phyloP scores from a whole-genome alignment of 2,888 invertebrate genomes.

The Lepidonotus clava region DNA sequence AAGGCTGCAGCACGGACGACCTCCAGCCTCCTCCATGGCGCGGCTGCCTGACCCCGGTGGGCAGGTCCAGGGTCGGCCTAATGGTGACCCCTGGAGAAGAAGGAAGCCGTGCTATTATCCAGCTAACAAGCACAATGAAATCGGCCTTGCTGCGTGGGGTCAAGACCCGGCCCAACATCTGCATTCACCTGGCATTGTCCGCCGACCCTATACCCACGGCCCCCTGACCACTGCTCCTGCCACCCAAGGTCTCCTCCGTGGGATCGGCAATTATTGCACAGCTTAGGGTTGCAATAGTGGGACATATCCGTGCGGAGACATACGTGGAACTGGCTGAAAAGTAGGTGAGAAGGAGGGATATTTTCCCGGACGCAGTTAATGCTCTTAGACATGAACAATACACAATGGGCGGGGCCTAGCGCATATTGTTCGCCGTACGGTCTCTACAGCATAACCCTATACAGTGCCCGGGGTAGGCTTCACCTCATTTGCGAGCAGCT shows the following conservation, averaged over 20 bases:
- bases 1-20: neutral
- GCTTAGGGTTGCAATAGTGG: neutral
- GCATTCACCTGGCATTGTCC: neutral
- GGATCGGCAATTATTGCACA: neutral
- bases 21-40: neutral
- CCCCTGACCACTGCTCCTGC: neutral
- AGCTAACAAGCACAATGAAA: slow-evolving; percentile 11
- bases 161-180: neutral
- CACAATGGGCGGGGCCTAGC: too few species aligned
- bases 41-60: neutral
- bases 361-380: too few species aligned
- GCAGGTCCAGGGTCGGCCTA: neutral
- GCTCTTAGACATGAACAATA: too few species aligned
- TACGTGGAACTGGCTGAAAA: neutral
- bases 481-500: too few species aligned
- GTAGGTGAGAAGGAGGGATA: too few species aligned
- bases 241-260: neutral
- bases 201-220: neutral
- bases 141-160: neutral
- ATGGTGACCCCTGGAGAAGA: neutral
- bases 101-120: slow-evolving; percentile 4
- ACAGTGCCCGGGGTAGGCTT: too few species aligned
- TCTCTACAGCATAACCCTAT: too few species aligned
- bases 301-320: neutral
- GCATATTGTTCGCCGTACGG: too few species aligned